Percentiles rank a stretch among this genome's conserved stretches.
phyloP scores from a whole-genome alignment of 1,140 invertebrate species.

The Zaprionus ornatus region DNA sequence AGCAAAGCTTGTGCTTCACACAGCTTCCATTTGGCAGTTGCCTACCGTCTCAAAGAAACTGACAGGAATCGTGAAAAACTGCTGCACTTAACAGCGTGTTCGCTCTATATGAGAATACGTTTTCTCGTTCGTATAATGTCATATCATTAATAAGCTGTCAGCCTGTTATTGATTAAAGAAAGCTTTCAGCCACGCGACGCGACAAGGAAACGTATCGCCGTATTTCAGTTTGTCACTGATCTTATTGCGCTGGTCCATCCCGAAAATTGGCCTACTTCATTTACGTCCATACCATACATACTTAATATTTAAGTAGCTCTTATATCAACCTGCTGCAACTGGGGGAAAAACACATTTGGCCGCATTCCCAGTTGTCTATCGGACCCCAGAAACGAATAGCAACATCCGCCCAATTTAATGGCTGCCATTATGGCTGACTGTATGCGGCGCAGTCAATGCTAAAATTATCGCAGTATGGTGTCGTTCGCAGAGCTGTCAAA shows the following conservation, averaged over 20 bases:
- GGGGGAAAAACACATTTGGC: constrained; percentile 46
- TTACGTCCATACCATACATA: constrained; percentile 47
- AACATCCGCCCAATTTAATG: constrained; percentile 61
- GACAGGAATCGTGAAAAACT: not conserved
- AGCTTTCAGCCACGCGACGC: constrained; percentile 1
- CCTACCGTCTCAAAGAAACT: not conserved
- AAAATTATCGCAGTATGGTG: constrained; percentile 66
- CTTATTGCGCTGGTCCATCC: constrained; percentile 6
- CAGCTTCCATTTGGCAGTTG: too few relatives aligned
- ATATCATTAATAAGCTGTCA: constrained; percentile 28
- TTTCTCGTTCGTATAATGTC: not conserved
- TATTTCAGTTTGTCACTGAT: not conserved
- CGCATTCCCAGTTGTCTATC: constrained; percentile 33
- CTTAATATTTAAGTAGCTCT: constrained; percentile 69
- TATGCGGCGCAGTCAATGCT: constrained; percentile 53
- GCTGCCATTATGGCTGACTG: constrained; percentile 54
- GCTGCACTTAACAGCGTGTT: not conserved
- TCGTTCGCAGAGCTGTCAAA: constrained; percentile 68
- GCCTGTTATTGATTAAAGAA: constrained; percentile 30
- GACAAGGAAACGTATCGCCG: not conserved
- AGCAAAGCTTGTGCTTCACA: not conserved
- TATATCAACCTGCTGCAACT: constrained; percentile 19
- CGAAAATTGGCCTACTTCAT: constrained; percentile 30
- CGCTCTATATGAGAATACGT: not conserved
- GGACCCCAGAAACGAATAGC: constrained; percentile 30